Percentiles rank a stretch among this genome's conserved stretches.
These are phyloP conservation scores for Barbus barbus DNA, from an alignment of 2,113 vertebrate genomes.

Conservation along the genomic window DNA sequence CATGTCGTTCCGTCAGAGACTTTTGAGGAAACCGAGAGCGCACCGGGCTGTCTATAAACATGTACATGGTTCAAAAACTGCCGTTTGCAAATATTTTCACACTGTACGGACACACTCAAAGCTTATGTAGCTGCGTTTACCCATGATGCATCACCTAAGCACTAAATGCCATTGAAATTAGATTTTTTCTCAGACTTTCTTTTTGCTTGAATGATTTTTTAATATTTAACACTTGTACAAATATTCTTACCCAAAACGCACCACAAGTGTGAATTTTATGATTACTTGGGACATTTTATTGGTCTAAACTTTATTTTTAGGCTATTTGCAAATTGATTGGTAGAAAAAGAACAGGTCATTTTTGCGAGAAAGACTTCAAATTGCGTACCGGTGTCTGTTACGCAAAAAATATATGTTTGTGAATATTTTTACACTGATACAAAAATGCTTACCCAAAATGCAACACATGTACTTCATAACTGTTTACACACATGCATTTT, in stretches of 20 bases:
- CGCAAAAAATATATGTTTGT: no score
- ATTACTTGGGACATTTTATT: neutral
- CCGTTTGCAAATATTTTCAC: neutral
- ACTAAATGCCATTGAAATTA: neutral
- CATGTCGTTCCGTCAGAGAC: constrained; percentile 16
- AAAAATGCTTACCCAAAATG: neutral
- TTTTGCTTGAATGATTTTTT: neutral
- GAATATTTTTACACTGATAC: no score
- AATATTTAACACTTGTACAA: no score
- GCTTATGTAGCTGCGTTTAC: neutral
- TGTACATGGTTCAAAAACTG: neutral
- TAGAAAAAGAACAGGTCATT: neutral
- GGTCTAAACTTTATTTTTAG: neutral
- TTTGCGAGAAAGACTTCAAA: no score
- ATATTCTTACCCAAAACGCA: no score
- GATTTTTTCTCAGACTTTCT: neutral
- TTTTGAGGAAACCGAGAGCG: constrained; percentile 35
- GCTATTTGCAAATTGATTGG: neutral
- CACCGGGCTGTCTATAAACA: neutral
- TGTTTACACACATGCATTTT: no score
- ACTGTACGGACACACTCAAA: neutral
- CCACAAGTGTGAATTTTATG: neutral
- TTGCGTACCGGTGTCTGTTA: no score
- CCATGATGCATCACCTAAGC: neutral
- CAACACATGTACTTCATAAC: neutral